Conservation (phyloP, 1,140 invertebrate species). For the Choristoneura fumiferana region DNA sequence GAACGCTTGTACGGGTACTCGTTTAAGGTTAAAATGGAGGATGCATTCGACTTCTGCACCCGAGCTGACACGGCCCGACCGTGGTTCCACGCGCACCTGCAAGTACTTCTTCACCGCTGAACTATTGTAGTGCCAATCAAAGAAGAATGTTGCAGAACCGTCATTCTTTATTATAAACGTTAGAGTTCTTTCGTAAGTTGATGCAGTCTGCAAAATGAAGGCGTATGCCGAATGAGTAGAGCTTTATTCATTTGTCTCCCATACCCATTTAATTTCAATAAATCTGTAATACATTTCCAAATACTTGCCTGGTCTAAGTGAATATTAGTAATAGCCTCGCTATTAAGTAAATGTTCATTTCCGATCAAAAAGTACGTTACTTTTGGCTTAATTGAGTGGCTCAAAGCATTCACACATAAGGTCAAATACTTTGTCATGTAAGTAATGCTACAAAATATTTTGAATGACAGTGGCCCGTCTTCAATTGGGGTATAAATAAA, state of each 20-base stretch:
- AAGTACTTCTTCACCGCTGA: conserved; percentile 58
- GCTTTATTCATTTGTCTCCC: too few relatives aligned
- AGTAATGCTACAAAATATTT: conserved; percentile 61
- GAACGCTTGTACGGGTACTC: conserved; percentile 60
- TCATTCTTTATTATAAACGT: conserved; percentile 65
- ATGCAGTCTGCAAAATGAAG: conserved; percentile 50
- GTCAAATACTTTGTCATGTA: conserved; percentile 55
- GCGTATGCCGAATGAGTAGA: neutral
- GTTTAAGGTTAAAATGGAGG: conserved; percentile 55
- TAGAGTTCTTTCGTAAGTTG: conserved; percentile 63
- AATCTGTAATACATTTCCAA: too few relatives aligned
- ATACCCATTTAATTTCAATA: too few relatives aligned
- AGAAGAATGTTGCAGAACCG: conserved; percentile 66
- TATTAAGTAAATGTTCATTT: conserved; percentile 50
- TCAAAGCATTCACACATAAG: conserved; percentile 63
- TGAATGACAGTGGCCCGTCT: conserved; percentile 65
- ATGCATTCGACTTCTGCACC: conserved; percentile 49
- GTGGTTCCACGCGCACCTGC: conserved; percentile 52
- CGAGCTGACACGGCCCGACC: conserved; percentile 49
- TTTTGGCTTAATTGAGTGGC: conserved; percentile 61
- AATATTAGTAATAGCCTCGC: conserved; percentile 59
- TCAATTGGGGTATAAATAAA: conserved; percentile 63
- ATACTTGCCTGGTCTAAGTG: conserved; percentile 63
- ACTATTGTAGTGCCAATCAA: conserved; percentile 56
- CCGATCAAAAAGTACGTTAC: conserved; percentile 61